Base-by-base conservation (phyloP, 2,113 vertebrate species). In the Scytalopus superciliaris region DNA sequence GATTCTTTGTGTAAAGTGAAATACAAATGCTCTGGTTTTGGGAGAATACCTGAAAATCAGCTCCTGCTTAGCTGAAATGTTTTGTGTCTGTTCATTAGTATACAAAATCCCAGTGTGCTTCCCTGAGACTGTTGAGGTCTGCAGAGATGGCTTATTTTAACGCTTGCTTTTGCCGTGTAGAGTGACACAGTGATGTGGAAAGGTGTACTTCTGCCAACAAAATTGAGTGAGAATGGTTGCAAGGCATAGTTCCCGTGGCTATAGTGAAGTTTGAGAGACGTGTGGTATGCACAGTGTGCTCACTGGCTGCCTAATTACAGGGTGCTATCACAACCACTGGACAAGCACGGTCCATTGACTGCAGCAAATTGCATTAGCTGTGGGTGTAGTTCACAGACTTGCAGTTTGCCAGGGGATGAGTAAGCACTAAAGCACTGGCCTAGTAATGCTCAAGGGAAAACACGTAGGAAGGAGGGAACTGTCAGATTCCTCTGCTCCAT, bases 401-500 rank as follows among this genome's bases (percentile, higher is more conserved):
- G 78, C 78, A 91, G 81, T 83, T 93, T 88, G 90, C 67, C 59
- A 77, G 70, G 42, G 56, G 33, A 83, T 96, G 94, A 94, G n/a
- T 80, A 83, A 88, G 30, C 45, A 82, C 66, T 69, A n/a, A 94
- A 85, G 35, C 33, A n/a, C 39, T 78, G 77, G 25, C 70, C 72
- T 88, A 11, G 79, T 80, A 73, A 73, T 88, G 50, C 69, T 79
- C 35, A 56, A 77, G 66, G 69, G 60, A 57, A 12, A 39, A 91
- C 63, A 53, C 0, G 2, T 33, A 80, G 35, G 39, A 91, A 82
- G 81, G 42, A 62, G 19, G 19, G 30, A 59, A 24, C 59, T 94
- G 70, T 33, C 75, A 81, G 62, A 86, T 91, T 90, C 59, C 9
- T 74, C 21, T 77, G n/a, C 42, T 93, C 42, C 4, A 0, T 80